Percentiles rank a stretch among this genome's conserved stretches.
These are phyloP conservation scores for Zoanthus sociatus DNA, from an alignment of 92 coral and sea anemone genomes.

Conservation along the genomic window DNA sequence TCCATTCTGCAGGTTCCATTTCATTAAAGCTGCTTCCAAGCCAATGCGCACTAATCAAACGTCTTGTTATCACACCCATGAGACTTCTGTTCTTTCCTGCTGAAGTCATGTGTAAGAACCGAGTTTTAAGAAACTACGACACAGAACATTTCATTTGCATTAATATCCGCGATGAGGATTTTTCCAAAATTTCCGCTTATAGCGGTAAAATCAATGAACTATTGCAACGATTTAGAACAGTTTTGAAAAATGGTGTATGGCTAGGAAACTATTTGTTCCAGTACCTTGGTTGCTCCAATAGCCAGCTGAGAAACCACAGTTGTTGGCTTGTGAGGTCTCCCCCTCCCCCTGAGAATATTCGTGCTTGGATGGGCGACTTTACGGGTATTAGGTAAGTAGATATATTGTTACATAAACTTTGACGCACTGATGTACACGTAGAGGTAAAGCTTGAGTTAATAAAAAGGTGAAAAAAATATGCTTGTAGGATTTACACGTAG, in stretches of 20 bases:
- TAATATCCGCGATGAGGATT: slow-evolving; percentile 93
- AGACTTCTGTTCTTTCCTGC: slow-evolving; percentile 82
- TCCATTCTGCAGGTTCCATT: slow-evolving; percentile 50
- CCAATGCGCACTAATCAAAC: slow-evolving; percentile 88
- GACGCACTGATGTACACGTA: neutral
- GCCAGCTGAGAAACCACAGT: slow-evolving; percentile 96
- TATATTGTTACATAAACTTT: neutral
- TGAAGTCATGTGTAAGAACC: slow-evolving; percentile 95
- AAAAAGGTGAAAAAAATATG: no score
- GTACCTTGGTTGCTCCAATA: slow-evolving; percentile 94
- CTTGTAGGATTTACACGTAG: no score
- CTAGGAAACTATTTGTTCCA: slow-evolving; percentile 72
- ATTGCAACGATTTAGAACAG: slow-evolving; percentile 61
- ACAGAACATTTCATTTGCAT: slow-evolving; percentile 80
- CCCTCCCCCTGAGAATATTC: slow-evolving; percentile 76
- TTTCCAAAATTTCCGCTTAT: slow-evolving; percentile 83
- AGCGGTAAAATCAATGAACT: slow-evolving; percentile 68
- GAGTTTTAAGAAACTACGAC: slow-evolving; percentile 86
- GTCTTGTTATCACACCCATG: slow-evolving; percentile 94
- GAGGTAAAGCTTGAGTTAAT: neutral
- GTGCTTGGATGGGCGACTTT: slow-evolving; percentile 98
- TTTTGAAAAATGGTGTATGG: slow-evolving; percentile 71
- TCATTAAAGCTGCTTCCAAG: slow-evolving; percentile 70
- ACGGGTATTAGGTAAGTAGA: slow-evolving; percentile 76
- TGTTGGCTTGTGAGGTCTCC: slow-evolving; percentile 92